These are phyloP conservation scores for Lophius piscatorius DNA, from an alignment of 2,113 vertebrate genomes.

Conservation along the genomic window DNA sequence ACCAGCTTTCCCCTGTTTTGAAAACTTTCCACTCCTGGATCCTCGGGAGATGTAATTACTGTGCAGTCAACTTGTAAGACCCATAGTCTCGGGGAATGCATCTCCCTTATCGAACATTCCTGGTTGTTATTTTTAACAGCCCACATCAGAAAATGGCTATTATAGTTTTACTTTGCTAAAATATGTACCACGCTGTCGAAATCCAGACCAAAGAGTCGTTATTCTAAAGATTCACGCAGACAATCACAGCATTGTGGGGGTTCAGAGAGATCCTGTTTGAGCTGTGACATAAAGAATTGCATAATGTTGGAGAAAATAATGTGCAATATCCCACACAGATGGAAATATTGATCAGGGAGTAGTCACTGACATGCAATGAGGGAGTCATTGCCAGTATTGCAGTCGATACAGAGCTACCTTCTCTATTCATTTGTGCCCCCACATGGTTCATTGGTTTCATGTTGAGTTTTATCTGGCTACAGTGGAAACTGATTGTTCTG, in stretches of 20 bases:
- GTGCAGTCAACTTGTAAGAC: constrained; percentile 75
- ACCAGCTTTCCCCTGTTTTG: constrained; percentile 48
- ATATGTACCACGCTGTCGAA: constrained; percentile 10
- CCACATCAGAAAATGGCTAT: constrained; percentile 49
- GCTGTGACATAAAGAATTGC: constrained; percentile 4
- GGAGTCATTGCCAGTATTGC: constrained; percentile 44
- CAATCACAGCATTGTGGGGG: background rate
- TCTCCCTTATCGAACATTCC: constrained; percentile 59
- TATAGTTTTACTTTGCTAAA: constrained; percentile 32
- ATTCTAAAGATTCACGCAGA: background rate
- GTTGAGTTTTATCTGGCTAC: constrained; percentile 50
- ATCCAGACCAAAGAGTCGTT: constrained; percentile 3
- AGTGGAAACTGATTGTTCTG: constrained; percentile 37
- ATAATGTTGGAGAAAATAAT: constrained; percentile 9
- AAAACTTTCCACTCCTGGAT: constrained; percentile 69
- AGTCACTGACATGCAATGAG: constrained; percentile 24
- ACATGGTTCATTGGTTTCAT: constrained; percentile 53
- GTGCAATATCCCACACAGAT: constrained; percentile 5
- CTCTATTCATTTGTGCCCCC: constrained; percentile 40
- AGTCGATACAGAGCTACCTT: constrained; percentile 48
- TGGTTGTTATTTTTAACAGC: constrained; percentile 68
- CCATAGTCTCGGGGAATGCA: constrained; percentile 62
- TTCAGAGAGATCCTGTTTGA: background rate
- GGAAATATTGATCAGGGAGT: constrained; percentile 39
- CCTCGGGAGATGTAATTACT: constrained; percentile 80